Evolutionary conservation across 2,888 invertebrate species (phyloP), one percentile per base, ranked within the genome.

Genomic region (Silvanus unidentatus): DNA sequence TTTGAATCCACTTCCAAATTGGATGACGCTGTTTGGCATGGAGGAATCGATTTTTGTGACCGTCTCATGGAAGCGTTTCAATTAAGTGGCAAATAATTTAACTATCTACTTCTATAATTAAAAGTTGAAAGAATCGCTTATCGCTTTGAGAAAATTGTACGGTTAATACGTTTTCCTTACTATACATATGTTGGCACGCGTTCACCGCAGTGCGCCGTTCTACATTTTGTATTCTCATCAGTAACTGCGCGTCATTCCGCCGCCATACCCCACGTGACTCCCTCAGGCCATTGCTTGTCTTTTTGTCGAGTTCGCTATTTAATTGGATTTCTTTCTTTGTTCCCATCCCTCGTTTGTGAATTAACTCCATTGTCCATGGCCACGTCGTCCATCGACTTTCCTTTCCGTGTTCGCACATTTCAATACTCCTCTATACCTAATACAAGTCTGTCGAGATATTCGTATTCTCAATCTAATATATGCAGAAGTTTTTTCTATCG

Each of bases 241-340:
- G 60, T 53, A 50, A 53, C 52, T 50, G 50, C 49, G 50, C 49
- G 46, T 48, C 50, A 46, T 42, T 15, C 46, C 42, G 32, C 32
- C 35, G 29, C 29, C 36, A 12, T 14, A 30, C 48, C 47, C 43
- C 44, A 35, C 22, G 16, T 14, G 39, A 27, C 38, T 35, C 43
- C 45, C 12, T 29, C 42, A 22, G n/a, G 32, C 32, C 32, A n/a
- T 32, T n/a, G 32, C 32, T 32, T n/a, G 55, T 52, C 57, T 57
- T 54, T 58, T 57, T 53, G 60, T 58, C 57, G 61, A 60, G 57
- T 59, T 58, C 59, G 62, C 60, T 65, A 63, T 68, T 69, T 70
- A 70, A 70, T 70, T 69, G 68, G 69, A 70, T 70, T 70, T 70
- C 68, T 69, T 70, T 68, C 68, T 65, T 60, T 64, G 60, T 61